Base-by-base conservation (phyloP, 2,797 vertebrate species). In the Kryptolebias ocellatus region DNA sequence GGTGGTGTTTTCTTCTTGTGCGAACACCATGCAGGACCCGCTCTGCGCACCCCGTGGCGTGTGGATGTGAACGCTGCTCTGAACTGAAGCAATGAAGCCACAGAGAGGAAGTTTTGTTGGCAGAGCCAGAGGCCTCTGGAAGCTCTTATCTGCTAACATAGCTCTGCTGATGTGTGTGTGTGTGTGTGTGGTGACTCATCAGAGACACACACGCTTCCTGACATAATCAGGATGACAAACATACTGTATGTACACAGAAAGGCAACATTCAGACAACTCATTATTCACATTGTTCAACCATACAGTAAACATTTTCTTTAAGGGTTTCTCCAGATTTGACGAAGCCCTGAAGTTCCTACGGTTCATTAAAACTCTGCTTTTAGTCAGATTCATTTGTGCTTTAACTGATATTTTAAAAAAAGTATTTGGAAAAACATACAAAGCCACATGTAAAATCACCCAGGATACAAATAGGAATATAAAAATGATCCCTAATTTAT, bases 141-240 rank as follows among this genome's bases (percentile, higher is more conserved):
- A 80, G 70, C 75, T 78, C 72, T 83, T 84, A 87, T 89, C 85
- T 87, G 84, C 85, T 79, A 80, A 81, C 54, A 74, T 82, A 66
- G 79, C 83, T 76, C 39, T 51, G 65, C 83, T 74, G 70, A 78
- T 80, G 75, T 80, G 65, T 72, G 3, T 39, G 37, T 39, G 37
- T 83, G 64, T 37, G n/a, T 89, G 81, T 76, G 75, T 79, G 82
- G 78, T 88, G 87, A 89, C 81, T 90, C 90, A 88, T 89, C 84
- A 81, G 60, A 84, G 87, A 79, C 53, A 72, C 62, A 76, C 56
- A 62, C 37, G 18, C 60, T 59, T 45, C 15, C 7, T 64, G 42
- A 65, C 52, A 78, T 44, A 66, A 72, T 71, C 64, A 66, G 42
- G 73, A 49, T 1, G 44, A 67, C 72, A 79, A 52, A 74, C 65